phyloP scores from a whole-genome alignment of 2,797 vertebrate species.

The Siniperca obscura region DNA sequence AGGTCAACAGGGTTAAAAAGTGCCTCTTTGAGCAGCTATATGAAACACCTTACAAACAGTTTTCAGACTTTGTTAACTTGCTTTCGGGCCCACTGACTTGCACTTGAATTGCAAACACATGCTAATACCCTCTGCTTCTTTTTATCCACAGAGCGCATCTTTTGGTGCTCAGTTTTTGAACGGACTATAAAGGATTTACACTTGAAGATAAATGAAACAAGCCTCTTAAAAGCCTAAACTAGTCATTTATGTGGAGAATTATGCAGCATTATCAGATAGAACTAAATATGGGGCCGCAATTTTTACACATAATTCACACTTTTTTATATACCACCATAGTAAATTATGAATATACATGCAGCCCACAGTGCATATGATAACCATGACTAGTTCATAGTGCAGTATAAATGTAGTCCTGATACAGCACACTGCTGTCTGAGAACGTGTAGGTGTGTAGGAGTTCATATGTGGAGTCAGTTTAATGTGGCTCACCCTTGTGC shows the following conservation, averaged over 20 bases:
- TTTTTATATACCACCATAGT: not conserved
- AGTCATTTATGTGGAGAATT: conserved; percentile 40
- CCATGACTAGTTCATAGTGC: not conserved
- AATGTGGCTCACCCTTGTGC: conserved; percentile 79
- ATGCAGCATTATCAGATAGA: conserved; percentile 22
- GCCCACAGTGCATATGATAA: conserved; percentile 6
- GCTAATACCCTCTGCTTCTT: conserved; percentile 51
- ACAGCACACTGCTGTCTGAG: not conserved
- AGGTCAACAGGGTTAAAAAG: conserved; percentile 57
- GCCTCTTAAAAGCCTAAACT: conserved; percentile 61
- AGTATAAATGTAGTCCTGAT: conserved; percentile 9
- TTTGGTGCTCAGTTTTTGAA: conserved; percentile 38
- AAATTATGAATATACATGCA: conserved; percentile 1
- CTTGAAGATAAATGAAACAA: conserved; percentile 54
- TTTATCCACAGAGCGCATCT: conserved; percentile 49
- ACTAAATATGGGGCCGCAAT: conserved; percentile 12
- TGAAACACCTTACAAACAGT: conserved; percentile 40
- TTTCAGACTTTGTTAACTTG: conserved; percentile 64
- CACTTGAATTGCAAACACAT: conserved; percentile 64
- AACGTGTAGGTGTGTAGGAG: conserved; percentile 18
- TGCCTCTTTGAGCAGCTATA: conserved; percentile 25
- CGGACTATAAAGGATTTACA: conserved; percentile 45
- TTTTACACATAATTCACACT: conserved; percentile 3
- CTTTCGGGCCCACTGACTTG: conserved; percentile 54
- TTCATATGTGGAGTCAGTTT: conserved; percentile 49